phyloP scores from a whole-genome alignment of 2,797 vertebrate genomes.

The Neosilurus mollespiculum region DNA sequence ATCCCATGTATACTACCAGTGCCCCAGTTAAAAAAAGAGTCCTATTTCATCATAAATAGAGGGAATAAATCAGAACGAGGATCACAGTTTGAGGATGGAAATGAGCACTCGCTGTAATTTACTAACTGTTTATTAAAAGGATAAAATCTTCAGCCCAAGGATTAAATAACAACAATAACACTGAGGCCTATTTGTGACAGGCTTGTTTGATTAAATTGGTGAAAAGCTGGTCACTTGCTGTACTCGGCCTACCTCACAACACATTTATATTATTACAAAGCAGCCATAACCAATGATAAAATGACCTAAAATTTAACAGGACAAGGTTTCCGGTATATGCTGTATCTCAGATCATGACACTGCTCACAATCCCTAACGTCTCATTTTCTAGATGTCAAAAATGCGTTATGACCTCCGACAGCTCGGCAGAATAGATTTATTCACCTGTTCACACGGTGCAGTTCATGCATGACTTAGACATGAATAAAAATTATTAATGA shows the following conservation, averaged over 20 bases:
- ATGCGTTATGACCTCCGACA: background rate
- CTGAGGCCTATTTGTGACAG: background rate
- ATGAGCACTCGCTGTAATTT: background rate
- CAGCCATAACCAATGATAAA: background rate
- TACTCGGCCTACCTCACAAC: background rate
- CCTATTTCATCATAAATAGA: background rate
- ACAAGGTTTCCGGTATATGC: background rate
- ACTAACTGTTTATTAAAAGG: background rate
- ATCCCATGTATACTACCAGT: background rate
- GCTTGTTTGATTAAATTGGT: background rate
- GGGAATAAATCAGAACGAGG: too few relatives aligned
- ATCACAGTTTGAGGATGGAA: background rate
- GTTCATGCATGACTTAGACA: background rate
- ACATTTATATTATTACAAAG: background rate
- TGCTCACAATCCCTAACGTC: background rate
- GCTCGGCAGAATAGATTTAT: background rate
- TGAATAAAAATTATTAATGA: background rate
- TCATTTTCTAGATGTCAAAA: background rate
- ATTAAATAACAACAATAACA: background rate
- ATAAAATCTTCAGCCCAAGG: background rate
- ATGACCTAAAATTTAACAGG: background rate
- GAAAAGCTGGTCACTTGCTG: background rate
- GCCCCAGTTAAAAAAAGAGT: background rate
- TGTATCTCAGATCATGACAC: background rate
- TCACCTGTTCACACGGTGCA: background rate